Base-by-base conservation (phyloP, 2,797 vertebrate species). In the Falco peregrinus region DNA sequence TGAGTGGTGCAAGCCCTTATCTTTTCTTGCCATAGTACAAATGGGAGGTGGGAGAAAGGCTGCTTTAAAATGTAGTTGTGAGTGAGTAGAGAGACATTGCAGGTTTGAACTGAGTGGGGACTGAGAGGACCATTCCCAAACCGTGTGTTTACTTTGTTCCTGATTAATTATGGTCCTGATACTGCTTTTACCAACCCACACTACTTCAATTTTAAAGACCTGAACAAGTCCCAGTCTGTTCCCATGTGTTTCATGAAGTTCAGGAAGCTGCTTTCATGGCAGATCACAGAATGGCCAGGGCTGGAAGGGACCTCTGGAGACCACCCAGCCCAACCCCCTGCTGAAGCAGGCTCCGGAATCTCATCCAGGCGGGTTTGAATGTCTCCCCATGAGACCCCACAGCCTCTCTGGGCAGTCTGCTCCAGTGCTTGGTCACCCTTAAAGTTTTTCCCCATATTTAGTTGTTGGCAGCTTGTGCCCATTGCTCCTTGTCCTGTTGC, bases 71-170 rank as follows among this genome's bases (percentile, higher is more conserved):
- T 54, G 47, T 35, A 61, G 43, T 13, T 24, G 14, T 15, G 71
- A 63, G 19, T 74, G 50, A 69, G 48, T 13, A 76, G 59, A 64
- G 43, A 87, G 68, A 74, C 20, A 13, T 9, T 9, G 11, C 83
- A 61, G 17, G 41, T 33, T 7, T 84, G 76, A n/a, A 48, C n/a
- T 73, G 39, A 56, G 29, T 33, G 15, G 9, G 22, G 45, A 29
- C 43, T 29, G 22, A 61, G 73, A 95, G 65, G 18, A 87, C 79
- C 61, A 63, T 88, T 95, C 67, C 11, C 35, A 28, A 63, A 35
- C 19, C 4, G 2, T 0, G 1, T 18, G 9, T 82, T 11, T 45
- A 25, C 31, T 75, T 93, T 0, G 4, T 33, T 84, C 70, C 29
- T 43, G 28, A 29, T 37, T 35, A 67, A 33, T 80, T 80, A 12